phyloP scores from a whole-genome alignment of 1,140 invertebrate genomes.

The Polypedilum vanderplanki region DNA sequence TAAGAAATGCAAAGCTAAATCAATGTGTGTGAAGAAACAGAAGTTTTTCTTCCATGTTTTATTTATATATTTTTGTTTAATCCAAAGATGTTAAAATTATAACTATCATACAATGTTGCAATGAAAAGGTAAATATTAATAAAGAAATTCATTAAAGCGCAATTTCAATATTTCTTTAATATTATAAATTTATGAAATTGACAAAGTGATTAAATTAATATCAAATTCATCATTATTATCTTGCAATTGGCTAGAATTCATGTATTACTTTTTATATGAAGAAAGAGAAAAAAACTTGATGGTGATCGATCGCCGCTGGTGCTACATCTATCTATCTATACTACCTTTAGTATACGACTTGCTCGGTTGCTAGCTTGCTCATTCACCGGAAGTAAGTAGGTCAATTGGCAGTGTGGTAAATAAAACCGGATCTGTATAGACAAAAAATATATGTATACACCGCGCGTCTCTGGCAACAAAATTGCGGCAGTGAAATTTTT shows the following conservation, averaged over 20 bases:
- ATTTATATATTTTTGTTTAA: no score
- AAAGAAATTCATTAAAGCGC: background rate
- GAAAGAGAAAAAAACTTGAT: background rate
- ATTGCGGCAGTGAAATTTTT: background rate
- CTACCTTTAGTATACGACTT: background rate
- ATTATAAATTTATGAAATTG: no score
- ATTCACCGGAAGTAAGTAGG: conserved; percentile 27
- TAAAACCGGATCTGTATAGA: conserved; percentile 22
- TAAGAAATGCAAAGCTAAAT: conserved; percentile 9
- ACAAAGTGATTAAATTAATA: no score
- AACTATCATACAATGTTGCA: background rate
- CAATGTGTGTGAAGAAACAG: background rate
- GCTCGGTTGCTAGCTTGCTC: no score
- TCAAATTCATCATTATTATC: no score
- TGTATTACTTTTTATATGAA: no score
- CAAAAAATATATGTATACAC: background rate
- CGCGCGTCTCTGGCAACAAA: background rate
- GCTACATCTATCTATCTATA: background rate
- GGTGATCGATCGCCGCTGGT: background rate
- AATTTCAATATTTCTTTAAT: no score
- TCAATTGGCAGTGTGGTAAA: conserved; percentile 14
- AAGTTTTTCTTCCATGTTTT: no score
- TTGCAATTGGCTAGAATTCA: no score
- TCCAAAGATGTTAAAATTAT: background rate
- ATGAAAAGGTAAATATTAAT: background rate